phyloP scores from a whole-genome alignment of 2,888 invertebrate genomes.

The Heliconius cydno region DNA sequence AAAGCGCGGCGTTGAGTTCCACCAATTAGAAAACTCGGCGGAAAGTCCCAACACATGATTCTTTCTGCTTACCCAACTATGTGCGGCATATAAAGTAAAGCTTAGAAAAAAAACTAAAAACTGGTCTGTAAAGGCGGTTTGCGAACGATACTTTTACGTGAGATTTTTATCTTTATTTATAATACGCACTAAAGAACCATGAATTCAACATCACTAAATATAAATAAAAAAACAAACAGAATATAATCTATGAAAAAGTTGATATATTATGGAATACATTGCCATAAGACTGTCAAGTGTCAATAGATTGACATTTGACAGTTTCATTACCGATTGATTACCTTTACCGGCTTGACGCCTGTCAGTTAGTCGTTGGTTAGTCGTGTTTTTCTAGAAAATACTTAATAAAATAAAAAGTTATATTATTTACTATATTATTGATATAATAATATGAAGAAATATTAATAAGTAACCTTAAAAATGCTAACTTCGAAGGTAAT shows the following conservation, averaged over 20 bases:
- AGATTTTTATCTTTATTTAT: not conserved
- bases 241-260: not conserved
- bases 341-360: not conserved
- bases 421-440: not conserved
- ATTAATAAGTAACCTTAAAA: not conserved
- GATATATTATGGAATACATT: too few species aligned
- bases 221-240: not conserved
- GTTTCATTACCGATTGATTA: not conserved
- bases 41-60: too few species aligned
- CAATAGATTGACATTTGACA: not conserved
- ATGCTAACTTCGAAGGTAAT: slow-evolving; percentile 51
- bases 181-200: not conserved
- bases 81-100: too few species aligned
- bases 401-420: not conserved
- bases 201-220: not conserved
- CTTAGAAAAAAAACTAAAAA: too few species aligned
- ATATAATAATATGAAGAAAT: not conserved
- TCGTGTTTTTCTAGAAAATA: slow-evolving; percentile 36
- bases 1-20: too few species aligned
- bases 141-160: too few species aligned
- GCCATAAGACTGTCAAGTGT: too few species aligned
- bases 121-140: too few species aligned
- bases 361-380: not conserved
- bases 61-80: too few species aligned
- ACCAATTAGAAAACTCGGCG: too few species aligned